Evolutionary conservation across 2,888 invertebrate genomes (phyloP).

Genomic region (Ophion costatus): DNA sequence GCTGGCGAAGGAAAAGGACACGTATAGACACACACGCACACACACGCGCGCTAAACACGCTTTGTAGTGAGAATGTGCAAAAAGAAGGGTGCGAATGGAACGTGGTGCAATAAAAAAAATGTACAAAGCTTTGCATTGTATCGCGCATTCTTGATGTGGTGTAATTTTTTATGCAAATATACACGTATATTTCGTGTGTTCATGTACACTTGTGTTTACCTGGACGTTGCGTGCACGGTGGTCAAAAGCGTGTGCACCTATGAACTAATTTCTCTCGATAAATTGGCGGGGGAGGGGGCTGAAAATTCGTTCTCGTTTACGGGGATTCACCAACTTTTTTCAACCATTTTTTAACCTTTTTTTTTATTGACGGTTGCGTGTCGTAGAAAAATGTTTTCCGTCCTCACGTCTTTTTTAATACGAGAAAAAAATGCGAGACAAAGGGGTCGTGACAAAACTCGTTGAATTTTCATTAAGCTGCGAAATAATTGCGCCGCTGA

Average conservation of each 20-base stretch:
- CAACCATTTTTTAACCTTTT: too few species aligned
- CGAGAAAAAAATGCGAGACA: too few species aligned
- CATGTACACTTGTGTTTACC: neutral
- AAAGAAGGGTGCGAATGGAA: constrained; percentile 15
- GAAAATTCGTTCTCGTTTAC: neutral
- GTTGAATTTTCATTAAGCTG: too few species aligned
- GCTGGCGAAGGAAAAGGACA: constrained; percentile 13
- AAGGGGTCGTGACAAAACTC: too few species aligned
- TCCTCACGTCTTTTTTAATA: too few species aligned
- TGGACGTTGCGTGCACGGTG: constrained; percentile 25
- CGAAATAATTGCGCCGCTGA: too few species aligned
- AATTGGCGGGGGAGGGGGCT: neutral
- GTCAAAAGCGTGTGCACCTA: neutral
- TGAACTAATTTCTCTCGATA: neutral
- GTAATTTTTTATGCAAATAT: constrained; percentile 7
- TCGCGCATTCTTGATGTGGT: constrained; percentile 28
- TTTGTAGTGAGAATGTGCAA: constrained; percentile 50
- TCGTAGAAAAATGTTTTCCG: too few species aligned
- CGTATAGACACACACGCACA: constrained; percentile 23
- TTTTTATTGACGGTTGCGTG: too few species aligned
- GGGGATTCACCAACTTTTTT: neutral
- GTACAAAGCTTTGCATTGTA: constrained; percentile 54
- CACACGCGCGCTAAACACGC: constrained; percentile 23
- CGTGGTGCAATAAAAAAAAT: constrained; percentile 34
- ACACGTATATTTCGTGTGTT: neutral